Conservation (phyloP, 2,113 vertebrate genomes). For the Mustelus asterias region DNA sequence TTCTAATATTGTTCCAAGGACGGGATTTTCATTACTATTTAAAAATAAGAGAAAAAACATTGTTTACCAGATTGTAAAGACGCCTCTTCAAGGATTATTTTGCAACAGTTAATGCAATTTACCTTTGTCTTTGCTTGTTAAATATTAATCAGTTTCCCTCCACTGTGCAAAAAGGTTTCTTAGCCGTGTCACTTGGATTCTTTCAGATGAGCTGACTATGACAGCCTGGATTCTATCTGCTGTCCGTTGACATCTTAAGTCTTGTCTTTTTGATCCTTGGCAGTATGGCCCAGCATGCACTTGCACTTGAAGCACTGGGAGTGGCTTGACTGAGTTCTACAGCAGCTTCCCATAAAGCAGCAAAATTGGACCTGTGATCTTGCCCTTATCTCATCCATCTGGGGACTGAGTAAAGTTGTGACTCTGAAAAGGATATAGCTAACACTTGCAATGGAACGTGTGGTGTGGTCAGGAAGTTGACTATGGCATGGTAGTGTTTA, state of each 20-base stretch:
- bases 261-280: background rate
- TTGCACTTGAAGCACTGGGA: background rate
- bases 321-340: too few species aligned
- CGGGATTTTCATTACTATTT: background rate
- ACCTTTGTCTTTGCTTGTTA: background rate
- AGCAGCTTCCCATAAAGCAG: background rate
- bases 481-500: too few species aligned
- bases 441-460: background rate
- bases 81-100: constrained; percentile 17
- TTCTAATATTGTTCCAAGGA: background rate
- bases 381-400: background rate
- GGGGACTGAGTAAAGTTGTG: background rate
- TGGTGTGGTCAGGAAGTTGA: background rate
- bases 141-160: background rate
- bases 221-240: background rate
- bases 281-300: background rate
- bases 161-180: background rate
- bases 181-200: background rate
- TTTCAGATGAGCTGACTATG: background rate
- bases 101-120: background rate
- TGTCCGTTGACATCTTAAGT: background rate
- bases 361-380: background rate
- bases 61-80: background rate
- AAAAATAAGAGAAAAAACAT: background rate
- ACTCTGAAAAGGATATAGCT: background rate